A percentile compares a stretch with the other conserved stretches of the same genome.
Evolutionary conservation across 1,140 invertebrate genomes (phyloP).

Genomic region (Diprion similis): DNA sequence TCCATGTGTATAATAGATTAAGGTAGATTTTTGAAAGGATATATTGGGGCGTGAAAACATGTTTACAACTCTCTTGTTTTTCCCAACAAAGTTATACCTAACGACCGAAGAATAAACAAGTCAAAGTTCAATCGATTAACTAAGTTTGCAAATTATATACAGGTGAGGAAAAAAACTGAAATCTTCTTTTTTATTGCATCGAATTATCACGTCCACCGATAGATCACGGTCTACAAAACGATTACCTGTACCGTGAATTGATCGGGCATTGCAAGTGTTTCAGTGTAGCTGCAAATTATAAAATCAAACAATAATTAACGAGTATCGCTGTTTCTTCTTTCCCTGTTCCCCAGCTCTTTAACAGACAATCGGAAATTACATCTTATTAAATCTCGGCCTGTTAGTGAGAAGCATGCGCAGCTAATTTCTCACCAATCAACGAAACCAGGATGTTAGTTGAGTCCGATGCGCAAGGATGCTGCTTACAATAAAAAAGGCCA

Average conservation of each 20-base stretch:
- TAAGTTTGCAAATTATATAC: no score
- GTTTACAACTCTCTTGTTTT: no score
- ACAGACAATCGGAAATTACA: neutral
- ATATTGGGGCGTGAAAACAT: no score
- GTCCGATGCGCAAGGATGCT: neutral
- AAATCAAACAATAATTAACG: neutral
- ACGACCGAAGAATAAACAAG: no score
- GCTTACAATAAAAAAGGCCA: conserved; percentile 3
- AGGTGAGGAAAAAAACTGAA: neutral
- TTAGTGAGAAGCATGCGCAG: neutral
- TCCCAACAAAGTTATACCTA: no score
- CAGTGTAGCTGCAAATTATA: neutral
- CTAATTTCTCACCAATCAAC: neutral
- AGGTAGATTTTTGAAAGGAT: no score
- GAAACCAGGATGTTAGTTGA: conserved; percentile 1
- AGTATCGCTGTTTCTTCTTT: neutral
- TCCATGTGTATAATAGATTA: no score
- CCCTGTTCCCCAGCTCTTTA: neutral
- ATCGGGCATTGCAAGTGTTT: neutral
- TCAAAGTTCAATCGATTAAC: no score
- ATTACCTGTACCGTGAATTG: neutral
- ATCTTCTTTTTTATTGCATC: neutral
- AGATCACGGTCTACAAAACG: neutral
- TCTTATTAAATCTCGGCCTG: neutral
- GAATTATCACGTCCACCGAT: neutral